These are phyloP conservation scores for Stomatorhinus ivindoensis DNA, from an alignment of 2,113 vertebrate species.

Conservation along the genomic window DNA sequence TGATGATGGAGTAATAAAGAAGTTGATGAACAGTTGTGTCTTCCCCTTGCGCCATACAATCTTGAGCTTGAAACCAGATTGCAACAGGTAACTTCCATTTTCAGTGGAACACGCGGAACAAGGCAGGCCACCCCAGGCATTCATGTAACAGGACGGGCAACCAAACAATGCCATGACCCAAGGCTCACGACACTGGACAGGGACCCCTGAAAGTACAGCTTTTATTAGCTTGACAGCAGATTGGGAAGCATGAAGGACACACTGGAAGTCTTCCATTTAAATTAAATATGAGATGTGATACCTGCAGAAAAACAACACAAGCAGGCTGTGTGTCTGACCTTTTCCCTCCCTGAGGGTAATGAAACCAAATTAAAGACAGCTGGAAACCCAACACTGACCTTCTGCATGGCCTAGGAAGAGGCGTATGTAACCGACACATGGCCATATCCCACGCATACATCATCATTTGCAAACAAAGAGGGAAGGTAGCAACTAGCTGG, in stretches of 20 bases:
- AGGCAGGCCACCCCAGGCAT: background rate
- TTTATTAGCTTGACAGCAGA: conserved; percentile 8
- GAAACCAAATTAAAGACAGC: conserved; percentile 21
- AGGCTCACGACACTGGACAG: conserved; percentile 35
- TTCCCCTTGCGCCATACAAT: background rate
- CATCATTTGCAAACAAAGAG: background rate
- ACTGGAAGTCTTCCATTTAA: conserved; percentile 29
- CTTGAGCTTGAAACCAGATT: background rate
- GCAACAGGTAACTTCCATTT: background rate
- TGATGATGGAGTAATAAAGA: background rate
- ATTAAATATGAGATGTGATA: conserved; percentile 14
- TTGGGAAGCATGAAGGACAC: conserved; percentile 2
- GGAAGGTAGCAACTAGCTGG: background rate
- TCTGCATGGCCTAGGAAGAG: background rate
- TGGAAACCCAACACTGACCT: conserved; percentile 1
- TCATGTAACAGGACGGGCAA: background rate
- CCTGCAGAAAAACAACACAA: conserved; percentile 7
- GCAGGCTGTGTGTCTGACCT: conserved; percentile 5
- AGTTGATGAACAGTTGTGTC: background rate
- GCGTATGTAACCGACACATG: background rate
- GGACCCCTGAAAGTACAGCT: conserved; percentile 9
- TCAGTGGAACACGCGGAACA: background rate
- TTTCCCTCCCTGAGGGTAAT: conserved; percentile 16
- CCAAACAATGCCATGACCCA: background rate
- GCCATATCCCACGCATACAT: background rate